These are phyloP conservation scores for Limnephilus lunatus DNA, from an alignment of 2,888 invertebrate species.

Conservation along the genomic window DNA sequence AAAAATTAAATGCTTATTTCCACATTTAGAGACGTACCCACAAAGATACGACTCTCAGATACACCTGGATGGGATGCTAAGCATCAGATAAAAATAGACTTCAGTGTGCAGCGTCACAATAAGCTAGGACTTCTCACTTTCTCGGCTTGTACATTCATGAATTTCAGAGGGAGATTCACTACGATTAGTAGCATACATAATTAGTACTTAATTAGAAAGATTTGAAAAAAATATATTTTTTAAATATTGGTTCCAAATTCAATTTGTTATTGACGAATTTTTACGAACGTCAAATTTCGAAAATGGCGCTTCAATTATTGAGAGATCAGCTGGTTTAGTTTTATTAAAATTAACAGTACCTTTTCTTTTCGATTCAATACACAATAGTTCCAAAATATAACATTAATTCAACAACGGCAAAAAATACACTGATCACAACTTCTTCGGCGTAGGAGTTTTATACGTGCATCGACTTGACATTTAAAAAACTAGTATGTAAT, in stretches of 20 bases:
- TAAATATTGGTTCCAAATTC: neutral
- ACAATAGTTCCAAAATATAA: neutral
- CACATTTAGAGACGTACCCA: conserved; percentile 54
- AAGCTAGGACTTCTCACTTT: conserved; percentile 55
- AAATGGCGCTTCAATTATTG: conserved; percentile 40
- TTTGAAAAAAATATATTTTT: neutral
- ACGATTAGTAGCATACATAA: neutral
- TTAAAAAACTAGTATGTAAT: neutral
- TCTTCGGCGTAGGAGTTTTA: conserved; percentile 19
- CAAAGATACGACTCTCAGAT: conserved; percentile 60
- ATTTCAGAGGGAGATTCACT: conserved; percentile 48
- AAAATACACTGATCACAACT: conserved; percentile 10
- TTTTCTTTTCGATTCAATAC: neutral
- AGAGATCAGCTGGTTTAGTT: conserved; percentile 50
- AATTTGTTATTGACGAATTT: conserved; percentile 19
- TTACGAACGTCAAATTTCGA: conserved; percentile 24
- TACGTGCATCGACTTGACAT: neutral
- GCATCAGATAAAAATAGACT: conserved; percentile 64
- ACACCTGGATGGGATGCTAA: conserved; percentile 65
- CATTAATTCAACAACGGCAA: neutral
- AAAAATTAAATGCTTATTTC: neutral
- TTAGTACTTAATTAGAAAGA: neutral
- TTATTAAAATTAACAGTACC: neutral
- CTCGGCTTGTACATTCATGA: conserved; percentile 53
- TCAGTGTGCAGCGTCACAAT: conserved; percentile 64